phyloP scores from a whole-genome alignment of 2,113 vertebrate genomes.

The Columba livia region DNA sequence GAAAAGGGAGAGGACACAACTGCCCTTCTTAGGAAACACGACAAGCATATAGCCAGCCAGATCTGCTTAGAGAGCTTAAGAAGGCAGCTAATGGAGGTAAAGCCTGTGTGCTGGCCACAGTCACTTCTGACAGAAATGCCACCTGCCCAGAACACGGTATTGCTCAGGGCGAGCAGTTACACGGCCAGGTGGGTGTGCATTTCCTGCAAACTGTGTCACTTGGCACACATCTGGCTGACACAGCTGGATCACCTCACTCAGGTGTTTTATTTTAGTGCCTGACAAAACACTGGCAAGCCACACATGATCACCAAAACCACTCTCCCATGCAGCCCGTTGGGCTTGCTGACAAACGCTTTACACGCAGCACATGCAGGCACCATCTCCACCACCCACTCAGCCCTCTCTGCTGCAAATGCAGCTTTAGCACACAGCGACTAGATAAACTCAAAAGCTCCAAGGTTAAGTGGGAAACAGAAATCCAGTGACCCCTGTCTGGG shows the following conservation, averaged over 20 bases:
- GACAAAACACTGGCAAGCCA: not conserved
- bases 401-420: slow-evolving; percentile 33
- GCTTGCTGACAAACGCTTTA: not conserved
- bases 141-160: not conserved
- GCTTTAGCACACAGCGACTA: slow-evolving; percentile 25
- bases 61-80: slow-evolving; percentile 33
- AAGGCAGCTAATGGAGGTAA: slow-evolving; percentile 19
- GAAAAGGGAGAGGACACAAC: slow-evolving; percentile 21
- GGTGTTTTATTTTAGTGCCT: slow-evolving; percentile 36
- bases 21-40: slow-evolving; percentile 18
- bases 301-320: not conserved
- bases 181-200: not conserved
- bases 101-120: not conserved
- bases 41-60: not conserved
- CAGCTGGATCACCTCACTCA: slow-evolving; percentile 45
- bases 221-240: slow-evolving; percentile 38
- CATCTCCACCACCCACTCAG: not conserved
- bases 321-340: not conserved
- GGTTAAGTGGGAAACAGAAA: slow-evolving; percentile 71
- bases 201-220: not conserved
- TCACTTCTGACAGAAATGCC: slow-evolving; percentile 35
- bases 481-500: slow-evolving; percentile 59
- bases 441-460: slow-evolving; percentile 65
- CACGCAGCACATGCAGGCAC: not conserved
- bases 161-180: slow-evolving; percentile 27